Evolutionary conservation across 1,140 invertebrate genomes (phyloP), one percentile per base, ranked within the genome.

Genomic region (Drosophila fuyamai): DNA sequence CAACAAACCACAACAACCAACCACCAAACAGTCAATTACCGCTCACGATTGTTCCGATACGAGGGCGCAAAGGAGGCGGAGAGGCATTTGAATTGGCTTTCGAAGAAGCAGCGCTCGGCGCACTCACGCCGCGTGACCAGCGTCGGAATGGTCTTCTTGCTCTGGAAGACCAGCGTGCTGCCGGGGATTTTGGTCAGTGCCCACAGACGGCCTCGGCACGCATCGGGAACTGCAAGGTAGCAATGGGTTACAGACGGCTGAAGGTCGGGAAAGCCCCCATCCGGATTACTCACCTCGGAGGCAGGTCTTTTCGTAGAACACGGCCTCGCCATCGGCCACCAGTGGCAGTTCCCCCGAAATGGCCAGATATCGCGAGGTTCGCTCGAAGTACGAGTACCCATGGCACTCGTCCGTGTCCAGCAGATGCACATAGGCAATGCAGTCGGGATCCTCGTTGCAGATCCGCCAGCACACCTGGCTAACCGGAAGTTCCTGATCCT

Each of bases 291-390:
- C 36, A 93, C 93, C 90, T 13, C 84, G 81, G 18, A 93, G 68
- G 54, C 93, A 94, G 32, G 76, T 92, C 84, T 94, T 94, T 27
- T 92, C 81, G 75, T 93, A 94, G 93, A 93, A 94, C 35, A 93
- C 90, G n/a, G 92, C 92, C 76, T 93, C 90, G 35, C 79, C 81
- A 57, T 94, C 93, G 10, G 91, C 78, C 23, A 93, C 76, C 66
- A 91, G 60, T 0, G 93, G 86, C 51, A 86, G 55, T 44, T 93
- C 92, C 55, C 91, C 73, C 6, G 61, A 44, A 46, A 92, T 90
- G 70, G 81, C 57, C 67, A 74, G 48, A 57, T 90, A 92, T 2
- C 74, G 80, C 5, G 67, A 41, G 35, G 77, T 82, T 7, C 82
- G 65, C 18, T 92, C 73, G 13, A 91, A 85, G 59, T 83, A 89